These are phyloP conservation scores for Galbula dea DNA, from an alignment of 2,113 vertebrate species.

Conservation along the genomic window DNA sequence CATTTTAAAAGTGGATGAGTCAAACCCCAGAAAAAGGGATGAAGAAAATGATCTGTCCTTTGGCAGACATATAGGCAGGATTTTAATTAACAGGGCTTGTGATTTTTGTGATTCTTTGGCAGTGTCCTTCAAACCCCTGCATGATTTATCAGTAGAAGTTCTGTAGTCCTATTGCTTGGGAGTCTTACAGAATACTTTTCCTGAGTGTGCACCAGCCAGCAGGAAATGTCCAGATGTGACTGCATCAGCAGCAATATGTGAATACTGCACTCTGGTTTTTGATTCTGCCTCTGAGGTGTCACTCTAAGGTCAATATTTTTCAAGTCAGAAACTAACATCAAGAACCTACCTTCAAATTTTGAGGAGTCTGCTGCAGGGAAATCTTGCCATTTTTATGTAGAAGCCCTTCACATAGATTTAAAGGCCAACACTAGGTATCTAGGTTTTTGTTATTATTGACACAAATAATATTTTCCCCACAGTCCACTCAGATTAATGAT, in stretches of 20 bases:
- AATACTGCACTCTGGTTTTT: not conserved
- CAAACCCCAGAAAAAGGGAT: not conserved
- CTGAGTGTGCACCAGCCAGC: not conserved
- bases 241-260: not conserved
- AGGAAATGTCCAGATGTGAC: not conserved
- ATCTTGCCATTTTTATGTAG: not conserved
- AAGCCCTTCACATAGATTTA: not conserved
- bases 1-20: slow-evolving; percentile 1
- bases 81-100: slow-evolving; percentile 23
- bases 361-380: not conserved
- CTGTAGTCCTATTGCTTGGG: not conserved
- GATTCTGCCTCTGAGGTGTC: not conserved
- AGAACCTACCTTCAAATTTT: not conserved
- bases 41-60: slow-evolving; percentile 6
- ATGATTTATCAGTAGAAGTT: not conserved
- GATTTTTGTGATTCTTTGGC: slow-evolving; percentile 23
- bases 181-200: not conserved
- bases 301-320: not conserved
- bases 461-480: not conserved
- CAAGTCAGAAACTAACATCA: not conserved
- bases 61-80: not conserved
- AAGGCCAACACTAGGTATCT: not conserved
- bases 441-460: not conserved
- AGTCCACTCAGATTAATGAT: not conserved
- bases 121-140: slow-evolving; percentile 17